Percentiles rank a stretch among this genome's conserved stretches.
Evolutionary conservation across 2,113 vertebrate species (phyloP).

Genomic region (Ondatra zibethicus): DNA sequence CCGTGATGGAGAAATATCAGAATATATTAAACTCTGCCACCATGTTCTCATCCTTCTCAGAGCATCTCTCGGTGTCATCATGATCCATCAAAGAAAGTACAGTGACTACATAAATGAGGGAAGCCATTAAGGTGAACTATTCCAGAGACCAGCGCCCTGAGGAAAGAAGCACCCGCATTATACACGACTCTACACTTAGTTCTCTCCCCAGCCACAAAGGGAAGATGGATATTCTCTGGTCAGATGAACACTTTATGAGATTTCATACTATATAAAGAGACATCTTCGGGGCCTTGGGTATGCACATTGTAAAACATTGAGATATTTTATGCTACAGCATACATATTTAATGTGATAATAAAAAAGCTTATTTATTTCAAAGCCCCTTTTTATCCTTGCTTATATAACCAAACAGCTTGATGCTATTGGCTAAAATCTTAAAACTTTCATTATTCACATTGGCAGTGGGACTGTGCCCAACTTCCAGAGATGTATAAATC

Average conservation of each 20-base stretch:
- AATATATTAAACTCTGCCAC: background rate
- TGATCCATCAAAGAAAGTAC: conserved; percentile 60
- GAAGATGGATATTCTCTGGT: conserved; percentile 65
- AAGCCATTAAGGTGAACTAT: conserved; percentile 63
- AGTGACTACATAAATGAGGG: conserved; percentile 54
- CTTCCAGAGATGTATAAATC: conserved; percentile 58
- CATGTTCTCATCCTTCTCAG: conserved; percentile 3
- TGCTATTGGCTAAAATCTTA: conserved; percentile 67
- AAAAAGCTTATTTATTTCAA: conserved; percentile 73
- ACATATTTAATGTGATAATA: conserved; percentile 76
- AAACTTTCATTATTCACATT: conserved; percentile 65
- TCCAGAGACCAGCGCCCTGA: conserved; percentile 57
- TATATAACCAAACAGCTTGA: conserved; percentile 66
- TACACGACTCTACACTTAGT: background rate
- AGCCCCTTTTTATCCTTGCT: conserved; percentile 69
- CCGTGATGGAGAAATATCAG: background rate
- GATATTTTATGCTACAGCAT: conserved; percentile 69
- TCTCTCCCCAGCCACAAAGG: conserved; percentile 20
- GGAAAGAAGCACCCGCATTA: conserved; percentile 59
- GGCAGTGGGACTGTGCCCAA: conserved; percentile 44
- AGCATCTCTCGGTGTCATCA: background rate
- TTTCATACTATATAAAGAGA: conserved; percentile 64
- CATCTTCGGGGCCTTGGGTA: conserved; percentile 68
- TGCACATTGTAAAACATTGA: conserved; percentile 61
- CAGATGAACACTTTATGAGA: conserved; percentile 72